These are phyloP conservation scores for Adela reaumurella DNA, from an alignment of 2,888 invertebrate genomes.

Conservation along the genomic window DNA sequence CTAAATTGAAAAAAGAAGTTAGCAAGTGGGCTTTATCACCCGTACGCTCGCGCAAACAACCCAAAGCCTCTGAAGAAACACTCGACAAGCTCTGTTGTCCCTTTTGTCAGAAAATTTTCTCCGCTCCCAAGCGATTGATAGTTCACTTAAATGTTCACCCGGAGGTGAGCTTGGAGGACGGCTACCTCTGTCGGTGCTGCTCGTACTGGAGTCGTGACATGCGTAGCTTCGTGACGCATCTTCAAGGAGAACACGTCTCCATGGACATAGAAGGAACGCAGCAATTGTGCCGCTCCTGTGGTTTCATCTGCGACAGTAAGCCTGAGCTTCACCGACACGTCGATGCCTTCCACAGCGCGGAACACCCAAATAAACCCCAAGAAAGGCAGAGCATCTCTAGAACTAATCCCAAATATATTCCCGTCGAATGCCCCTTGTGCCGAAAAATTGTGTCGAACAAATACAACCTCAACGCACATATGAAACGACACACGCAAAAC, in stretches of 20 bases:
- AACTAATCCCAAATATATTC: slow-evolving; percentile 21
- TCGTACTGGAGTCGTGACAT: slow-evolving; percentile 17
- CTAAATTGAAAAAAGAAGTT: too few species aligned
- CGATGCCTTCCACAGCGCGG: slow-evolving; percentile 2
- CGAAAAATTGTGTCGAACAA: slow-evolving; percentile 44
- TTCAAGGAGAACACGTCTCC: slow-evolving; percentile 21
- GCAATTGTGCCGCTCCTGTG: slow-evolving; percentile 22
- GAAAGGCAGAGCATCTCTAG: slow-evolving; percentile 16
- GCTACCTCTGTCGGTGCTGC: slow-evolving; percentile 22
- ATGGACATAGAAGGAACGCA: slow-evolving; percentile 6
- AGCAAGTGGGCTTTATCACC: too few species aligned
- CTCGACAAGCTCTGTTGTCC: slow-evolving; percentile 22
- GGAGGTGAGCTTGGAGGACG: slow-evolving; percentile 18
- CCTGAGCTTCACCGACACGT: slow-evolving; percentile 18
- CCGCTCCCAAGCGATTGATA: slow-evolving; percentile 25
- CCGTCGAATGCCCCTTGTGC: slow-evolving; percentile 45
- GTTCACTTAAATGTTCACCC: slow-evolving; percentile 29
- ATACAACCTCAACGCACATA: slow-evolving; percentile 43
- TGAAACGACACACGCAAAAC: slow-evolving; percentile 30
- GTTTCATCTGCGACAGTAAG: slow-evolving; percentile 14
- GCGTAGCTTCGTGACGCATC: slow-evolving; percentile 23
- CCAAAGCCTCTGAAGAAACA: too few species aligned
- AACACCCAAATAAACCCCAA: not conserved
- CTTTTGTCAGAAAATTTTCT: slow-evolving; percentile 27
- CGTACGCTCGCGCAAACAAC: too few species aligned